These are phyloP conservation scores for Eulithis prunata DNA, from an alignment of 2,888 invertebrate genomes.

Conservation along the genomic window DNA sequence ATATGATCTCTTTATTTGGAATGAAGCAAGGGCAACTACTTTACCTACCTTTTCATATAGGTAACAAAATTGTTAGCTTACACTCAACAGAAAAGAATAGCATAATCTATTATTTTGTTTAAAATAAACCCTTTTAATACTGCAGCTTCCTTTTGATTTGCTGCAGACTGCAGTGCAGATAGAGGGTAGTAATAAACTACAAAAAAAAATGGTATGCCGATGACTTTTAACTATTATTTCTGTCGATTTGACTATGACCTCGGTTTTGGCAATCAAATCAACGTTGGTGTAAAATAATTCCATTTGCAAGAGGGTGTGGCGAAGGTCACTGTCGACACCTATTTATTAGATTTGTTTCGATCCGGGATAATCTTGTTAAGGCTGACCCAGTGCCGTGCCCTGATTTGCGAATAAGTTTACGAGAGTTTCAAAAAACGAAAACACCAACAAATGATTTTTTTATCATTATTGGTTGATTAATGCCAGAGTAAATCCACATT, in stretches of 20 bases:
- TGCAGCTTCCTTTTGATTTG: too few relatives aligned
- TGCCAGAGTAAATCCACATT: too few relatives aligned
- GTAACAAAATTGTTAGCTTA: background rate
- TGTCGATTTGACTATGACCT: slow-evolving; percentile 16
- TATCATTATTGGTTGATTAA: too few relatives aligned
- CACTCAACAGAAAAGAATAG: background rate
- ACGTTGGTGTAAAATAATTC: slow-evolving; percentile 20
- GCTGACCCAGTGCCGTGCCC: slow-evolving; percentile 47
- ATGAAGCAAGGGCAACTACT: slow-evolving; percentile 19
- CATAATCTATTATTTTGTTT: too few relatives aligned
- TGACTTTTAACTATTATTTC: background rate
- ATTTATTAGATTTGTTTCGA: slow-evolving; percentile 80
- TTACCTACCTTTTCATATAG: background rate
- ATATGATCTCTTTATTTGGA: slow-evolving; percentile 23
- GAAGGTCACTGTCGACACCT: slow-evolving; percentile 67
- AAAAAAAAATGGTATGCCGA: too few relatives aligned
- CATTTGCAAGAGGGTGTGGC: slow-evolving; percentile 50
- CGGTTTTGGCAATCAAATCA: slow-evolving; percentile 22
- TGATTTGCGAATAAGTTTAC: slow-evolving; percentile 30
- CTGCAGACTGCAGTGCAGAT: too few relatives aligned
- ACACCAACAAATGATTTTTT: too few relatives aligned
- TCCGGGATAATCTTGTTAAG: slow-evolving; percentile 73
- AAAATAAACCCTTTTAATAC: too few relatives aligned
- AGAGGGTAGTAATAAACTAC: too few relatives aligned
- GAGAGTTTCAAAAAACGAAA: too few relatives aligned